These are phyloP conservation scores for Dryadula phaetusa DNA, from an alignment of 2,888 invertebrate genomes.

Conservation along the genomic window DNA sequence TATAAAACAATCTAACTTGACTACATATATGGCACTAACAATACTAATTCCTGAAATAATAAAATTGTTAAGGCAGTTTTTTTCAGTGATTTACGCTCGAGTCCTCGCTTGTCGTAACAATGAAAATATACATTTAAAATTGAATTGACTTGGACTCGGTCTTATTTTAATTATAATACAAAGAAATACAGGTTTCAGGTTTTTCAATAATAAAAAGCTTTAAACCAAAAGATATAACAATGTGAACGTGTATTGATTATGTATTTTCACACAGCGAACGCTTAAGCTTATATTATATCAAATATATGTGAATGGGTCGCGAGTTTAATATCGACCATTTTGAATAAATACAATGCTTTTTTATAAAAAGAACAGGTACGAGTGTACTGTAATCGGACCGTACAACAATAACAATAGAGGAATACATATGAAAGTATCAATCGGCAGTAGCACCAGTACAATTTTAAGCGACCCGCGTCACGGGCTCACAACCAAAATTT, in stretches of 20 bases:
- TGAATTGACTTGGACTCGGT: slow-evolving; percentile 54
- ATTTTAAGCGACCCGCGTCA: slow-evolving; percentile 61
- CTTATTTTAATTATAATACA: slow-evolving; percentile 83
- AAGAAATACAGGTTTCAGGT: slow-evolving; percentile 70
- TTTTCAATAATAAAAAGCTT: slow-evolving; percentile 63
- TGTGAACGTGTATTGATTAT: not conserved
- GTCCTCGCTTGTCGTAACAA: slow-evolving; percentile 31
- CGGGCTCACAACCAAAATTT: slow-evolving; percentile 83
- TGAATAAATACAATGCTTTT: not conserved
- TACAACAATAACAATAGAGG: slow-evolving; percentile 64
- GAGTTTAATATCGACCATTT: not conserved
- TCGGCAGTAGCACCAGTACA: slow-evolving; percentile 71
- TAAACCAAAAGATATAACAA: slow-evolving; percentile 3
- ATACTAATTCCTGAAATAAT: slow-evolving; percentile 62
- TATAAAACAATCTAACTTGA: slow-evolving; percentile 65
- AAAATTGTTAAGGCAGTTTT: slow-evolving; percentile 61
- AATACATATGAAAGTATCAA: slow-evolving; percentile 67
- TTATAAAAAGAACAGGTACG: not conserved
- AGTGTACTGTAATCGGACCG: slow-evolving; percentile 8
- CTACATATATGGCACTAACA: slow-evolving; percentile 80
- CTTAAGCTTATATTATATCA: not conserved
- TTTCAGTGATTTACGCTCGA: slow-evolving; percentile 35
- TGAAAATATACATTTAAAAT: slow-evolving; percentile 1
- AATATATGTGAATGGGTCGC: not conserved
- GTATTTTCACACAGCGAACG: not conserved